Conservation (phyloP, 2,797 vertebrate species). For the Enteromius fasciolatus region DNA sequence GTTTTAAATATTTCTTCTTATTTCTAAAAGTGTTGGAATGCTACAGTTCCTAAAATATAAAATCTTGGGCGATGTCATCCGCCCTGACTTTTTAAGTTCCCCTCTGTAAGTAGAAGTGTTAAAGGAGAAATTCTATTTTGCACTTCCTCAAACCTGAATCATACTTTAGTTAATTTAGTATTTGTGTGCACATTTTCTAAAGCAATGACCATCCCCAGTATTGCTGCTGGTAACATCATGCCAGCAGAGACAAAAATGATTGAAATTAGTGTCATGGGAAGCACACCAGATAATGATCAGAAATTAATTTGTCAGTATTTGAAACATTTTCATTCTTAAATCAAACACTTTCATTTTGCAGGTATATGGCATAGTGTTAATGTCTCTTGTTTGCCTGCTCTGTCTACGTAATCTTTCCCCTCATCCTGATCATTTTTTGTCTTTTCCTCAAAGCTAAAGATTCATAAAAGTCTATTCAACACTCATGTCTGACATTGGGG, state of each 20-base stretch:
- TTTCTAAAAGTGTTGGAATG: not conserved
- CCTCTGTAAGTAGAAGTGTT: not conserved
- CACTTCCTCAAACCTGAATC: not conserved
- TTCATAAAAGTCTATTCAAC: not conserved
- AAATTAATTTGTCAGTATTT: not conserved
- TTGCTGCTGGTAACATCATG: not conserved
- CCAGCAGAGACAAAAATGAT: not conserved
- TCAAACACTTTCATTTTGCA: not conserved
- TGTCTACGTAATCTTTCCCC: no score
- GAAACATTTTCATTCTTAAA: not conserved
- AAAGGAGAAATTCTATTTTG: not conserved
- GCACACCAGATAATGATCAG: not conserved
- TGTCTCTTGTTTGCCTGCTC: not conserved
- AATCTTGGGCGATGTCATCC: not conserved
- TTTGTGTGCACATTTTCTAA: not conserved
- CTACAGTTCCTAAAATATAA: not conserved
- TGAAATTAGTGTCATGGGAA: not conserved
- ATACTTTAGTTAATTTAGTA: not conserved
- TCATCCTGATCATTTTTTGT: not conserved
- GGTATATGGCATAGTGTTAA: not conserved
- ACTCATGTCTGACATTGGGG: not conserved
- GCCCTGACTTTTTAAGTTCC: not conserved
- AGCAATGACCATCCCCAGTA: not conserved
- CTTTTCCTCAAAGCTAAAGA: not conserved
- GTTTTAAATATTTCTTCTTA: not conserved